Base-by-base conservation (phyloP, 2,888 invertebrate species). In the Epistrophella euchroma region DNA sequence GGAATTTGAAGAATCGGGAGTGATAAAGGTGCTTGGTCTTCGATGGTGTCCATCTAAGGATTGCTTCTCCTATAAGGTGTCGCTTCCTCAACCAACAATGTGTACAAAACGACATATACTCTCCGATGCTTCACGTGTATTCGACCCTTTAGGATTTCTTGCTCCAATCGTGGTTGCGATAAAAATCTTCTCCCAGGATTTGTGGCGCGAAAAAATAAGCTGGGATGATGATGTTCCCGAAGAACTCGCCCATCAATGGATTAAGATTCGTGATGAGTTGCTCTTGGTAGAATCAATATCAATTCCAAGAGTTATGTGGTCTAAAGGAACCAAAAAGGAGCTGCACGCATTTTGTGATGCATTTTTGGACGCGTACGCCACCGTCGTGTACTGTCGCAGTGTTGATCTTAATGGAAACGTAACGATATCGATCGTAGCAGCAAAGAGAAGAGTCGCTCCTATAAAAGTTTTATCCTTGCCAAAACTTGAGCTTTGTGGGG, bases 181-280 rank as follows among this genome's bases (percentile, higher is more conserved):
- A 15, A 88, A 82, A 73, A 73, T 86, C 11, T 13, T 86, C 6
- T 84, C 85, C 17, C 82, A 87, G 28, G 75, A 88, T 9, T 37
- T 86, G 10, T 84, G 86, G 86, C 62, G 85, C n/a, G 55, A 60
- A 2, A 80, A 79, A n/a, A 4, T 88, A 1, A 17, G 28, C 3
- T 85, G 85, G 88, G 87, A 88, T 35, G 85, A 82, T 15, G 64
- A 68, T 55, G 32, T 86, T 40, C 84, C 85, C 4, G 62, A 52
- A 35, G 60, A 37, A 1, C 10, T 84, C 2, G 47, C 66, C 13
- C 4, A 52, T 40, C 64, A 40, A 6, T 84, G 74, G 62, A 25
- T 5, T 7, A 58, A 32, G 0, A 79, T 71, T 4, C 47, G 50
- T 15, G 55, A 64, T 2, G 64, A 84, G 4, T 15, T 79, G n/a